Percentiles rank a stretch among this genome's conserved stretches.
Evolutionary conservation across 2,888 invertebrate genomes (phyloP).

Genomic region (Griposia aprilina): DNA sequence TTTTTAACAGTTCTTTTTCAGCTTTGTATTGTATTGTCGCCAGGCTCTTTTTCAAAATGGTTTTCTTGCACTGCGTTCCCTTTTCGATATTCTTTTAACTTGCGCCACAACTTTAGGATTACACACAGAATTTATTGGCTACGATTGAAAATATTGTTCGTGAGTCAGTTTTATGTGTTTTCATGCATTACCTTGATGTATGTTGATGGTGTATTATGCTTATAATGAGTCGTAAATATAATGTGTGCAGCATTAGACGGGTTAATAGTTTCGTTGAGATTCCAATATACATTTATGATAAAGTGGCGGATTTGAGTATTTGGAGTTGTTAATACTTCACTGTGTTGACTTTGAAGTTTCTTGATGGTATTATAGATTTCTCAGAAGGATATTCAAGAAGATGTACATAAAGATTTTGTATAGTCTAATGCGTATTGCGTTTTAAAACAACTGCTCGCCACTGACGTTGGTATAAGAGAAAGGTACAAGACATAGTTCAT

Average conservation of each 20-base stretch:
- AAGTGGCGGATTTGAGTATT: constrained; percentile 40
- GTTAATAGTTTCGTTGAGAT: constrained; percentile 60
- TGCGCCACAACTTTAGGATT: constrained; percentile 70
- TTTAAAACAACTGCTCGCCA: neutral
- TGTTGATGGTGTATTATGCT: constrained; percentile 76
- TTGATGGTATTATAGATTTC: neutral
- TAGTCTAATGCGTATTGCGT: too few relatives aligned
- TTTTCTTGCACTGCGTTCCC: neutral
- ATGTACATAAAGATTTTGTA: too few relatives aligned
- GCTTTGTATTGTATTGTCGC: rapidly evolving
- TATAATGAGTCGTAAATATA: constrained; percentile 72
- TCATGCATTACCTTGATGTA: constrained; percentile 78
- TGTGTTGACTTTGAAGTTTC: neutral
- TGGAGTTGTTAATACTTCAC: neutral
- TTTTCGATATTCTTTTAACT: constrained; percentile 56
- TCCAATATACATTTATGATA: constrained; percentile 51
- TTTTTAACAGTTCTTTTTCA: neutral
- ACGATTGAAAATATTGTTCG: constrained; percentile 83
- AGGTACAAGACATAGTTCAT: too few relatives aligned
- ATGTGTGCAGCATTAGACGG: constrained; percentile 52
- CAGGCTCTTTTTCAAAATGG: neutral
- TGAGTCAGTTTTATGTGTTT: constrained; percentile 81
- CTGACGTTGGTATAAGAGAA: too few relatives aligned
- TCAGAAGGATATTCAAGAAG: neutral
- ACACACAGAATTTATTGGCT: constrained; percentile 80